Conservation (phyloP, 2,888 invertebrate species). For the Chironomus riparius region DNA sequence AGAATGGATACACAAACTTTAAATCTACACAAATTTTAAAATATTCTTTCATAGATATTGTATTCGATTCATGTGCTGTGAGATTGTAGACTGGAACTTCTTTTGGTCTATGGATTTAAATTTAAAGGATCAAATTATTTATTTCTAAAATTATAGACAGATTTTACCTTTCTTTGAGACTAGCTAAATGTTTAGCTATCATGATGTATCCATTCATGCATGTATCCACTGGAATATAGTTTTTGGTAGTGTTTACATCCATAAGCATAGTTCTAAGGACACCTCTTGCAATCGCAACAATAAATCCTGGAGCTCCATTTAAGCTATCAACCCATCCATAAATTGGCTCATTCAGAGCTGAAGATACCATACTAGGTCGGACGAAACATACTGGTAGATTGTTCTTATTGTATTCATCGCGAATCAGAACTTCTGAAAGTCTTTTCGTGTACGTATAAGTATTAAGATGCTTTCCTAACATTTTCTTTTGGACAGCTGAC, state of each 20-base stretch:
- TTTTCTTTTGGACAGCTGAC: conserved; percentile 54
- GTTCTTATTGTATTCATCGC: not conserved
- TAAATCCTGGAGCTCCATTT: conserved; percentile 78
- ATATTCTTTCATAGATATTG: conserved; percentile 79
- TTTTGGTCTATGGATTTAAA: conserved; percentile 43
- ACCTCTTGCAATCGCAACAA: conserved; percentile 56
- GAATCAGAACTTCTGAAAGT: not conserved
- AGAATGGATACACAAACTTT: conserved; percentile 69
- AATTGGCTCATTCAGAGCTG: conserved; percentile 63
- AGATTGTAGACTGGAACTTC: conserved; percentile 75
- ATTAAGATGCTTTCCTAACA: conserved; percentile 47
- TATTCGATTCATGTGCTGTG: conserved; percentile 72
- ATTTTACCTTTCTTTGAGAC: conserved; percentile 43
- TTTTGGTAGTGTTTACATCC: conserved; percentile 60
- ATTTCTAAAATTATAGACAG: no score
- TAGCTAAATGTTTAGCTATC: conserved; percentile 53
- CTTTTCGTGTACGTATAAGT: conserved; percentile 11
- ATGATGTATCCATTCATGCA: conserved; percentile 73
- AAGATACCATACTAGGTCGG: conserved; percentile 70
- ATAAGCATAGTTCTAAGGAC: conserved; percentile 83
- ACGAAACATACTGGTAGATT: conserved; percentile 16
- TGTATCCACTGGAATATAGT: conserved; percentile 70
- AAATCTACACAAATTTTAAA: conserved; percentile 63
- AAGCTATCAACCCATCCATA: conserved; percentile 64
- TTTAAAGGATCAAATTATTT: no score